Conservation (phyloP, 2,888 invertebrate species). For the Catocala sponsa region DNA sequence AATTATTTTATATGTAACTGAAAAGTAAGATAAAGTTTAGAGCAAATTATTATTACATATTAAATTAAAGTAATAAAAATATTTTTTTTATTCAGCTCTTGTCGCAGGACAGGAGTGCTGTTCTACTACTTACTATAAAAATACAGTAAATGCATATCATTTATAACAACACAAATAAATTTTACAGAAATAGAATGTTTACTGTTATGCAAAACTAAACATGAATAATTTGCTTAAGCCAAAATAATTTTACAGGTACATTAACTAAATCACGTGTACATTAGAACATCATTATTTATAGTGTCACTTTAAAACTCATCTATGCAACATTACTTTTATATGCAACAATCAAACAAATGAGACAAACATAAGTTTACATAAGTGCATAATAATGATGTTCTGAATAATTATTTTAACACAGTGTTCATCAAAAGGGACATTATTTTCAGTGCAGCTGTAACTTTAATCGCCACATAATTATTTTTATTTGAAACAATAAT, state of each 20-base stretch:
- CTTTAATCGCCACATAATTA: background rate
- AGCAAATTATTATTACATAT: no score
- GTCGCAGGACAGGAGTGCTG: no score
- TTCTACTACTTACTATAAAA: no score
- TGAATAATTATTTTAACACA: background rate
- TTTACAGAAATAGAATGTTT: no score
- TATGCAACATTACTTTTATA: constrained; percentile 28
- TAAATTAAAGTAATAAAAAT: no score
- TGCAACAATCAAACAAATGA: constrained; percentile 10
- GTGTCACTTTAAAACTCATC: constrained; percentile 19
- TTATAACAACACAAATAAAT: no score
- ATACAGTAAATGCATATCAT: no score
- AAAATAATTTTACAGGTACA: constrained; percentile 1
- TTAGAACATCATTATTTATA: constrained; percentile 25
- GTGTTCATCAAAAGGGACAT: background rate
- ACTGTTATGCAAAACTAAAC: no score
- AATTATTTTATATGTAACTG: no score
- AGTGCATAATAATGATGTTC: constrained; percentile 1
- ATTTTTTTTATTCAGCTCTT: no score
- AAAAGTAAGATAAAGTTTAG: no score
- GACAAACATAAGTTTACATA: constrained; percentile 1
- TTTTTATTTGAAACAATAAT: constrained; percentile 1
- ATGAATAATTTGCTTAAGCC: no score
- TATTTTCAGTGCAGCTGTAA: background rate
- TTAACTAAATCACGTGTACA: constrained; percentile 24